phyloP scores from a whole-genome alignment of 1,140 invertebrate species.

The Drosophila nasuta region DNA sequence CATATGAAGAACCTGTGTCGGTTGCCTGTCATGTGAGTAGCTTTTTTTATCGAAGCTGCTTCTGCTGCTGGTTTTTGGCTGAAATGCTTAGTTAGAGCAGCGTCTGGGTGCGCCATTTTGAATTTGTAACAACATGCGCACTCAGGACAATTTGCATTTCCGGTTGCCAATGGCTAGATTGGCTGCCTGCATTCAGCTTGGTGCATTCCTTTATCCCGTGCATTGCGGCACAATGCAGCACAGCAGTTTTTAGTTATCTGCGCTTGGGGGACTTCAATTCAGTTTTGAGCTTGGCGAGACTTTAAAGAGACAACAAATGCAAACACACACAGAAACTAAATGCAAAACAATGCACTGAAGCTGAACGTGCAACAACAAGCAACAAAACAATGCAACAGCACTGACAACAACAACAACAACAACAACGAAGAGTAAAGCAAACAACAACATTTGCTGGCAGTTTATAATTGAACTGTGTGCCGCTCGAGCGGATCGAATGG shows the following conservation, averaged over 20 bases:
- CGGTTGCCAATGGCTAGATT: conserved; percentile 70
- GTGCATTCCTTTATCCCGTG: conserved; percentile 11
- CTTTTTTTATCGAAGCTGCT: conserved; percentile 1
- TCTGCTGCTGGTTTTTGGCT: conserved; percentile 34
- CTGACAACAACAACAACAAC: conserved; percentile 27
- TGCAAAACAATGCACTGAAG: conserved; percentile 33
- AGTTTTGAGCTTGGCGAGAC: conserved; percentile 56
- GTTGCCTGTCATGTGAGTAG: conserved; percentile 20
- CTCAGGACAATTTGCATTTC: conserved; percentile 78
- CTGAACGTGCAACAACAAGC: conserved; percentile 6
- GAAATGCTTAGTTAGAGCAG: conserved; percentile 67
- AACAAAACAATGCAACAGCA: conserved; percentile 43
- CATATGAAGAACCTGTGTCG: conserved; percentile 18
- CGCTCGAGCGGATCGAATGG: conserved; percentile 70
- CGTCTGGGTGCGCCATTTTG: conserved; percentile 67
- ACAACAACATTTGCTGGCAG: conserved; percentile 57
- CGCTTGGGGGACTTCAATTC: conserved; percentile 64
- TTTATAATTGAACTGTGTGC: conserved; percentile 78
- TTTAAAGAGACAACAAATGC: conserved; percentile 56
- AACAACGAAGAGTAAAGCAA: conserved; percentile 42
- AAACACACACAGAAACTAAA: conserved; percentile 2
- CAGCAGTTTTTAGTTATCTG: conserved; percentile 52
- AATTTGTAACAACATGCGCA: conserved; percentile 80
- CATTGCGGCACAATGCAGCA: neutral
- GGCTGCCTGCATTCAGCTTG: neutral